Base-by-base conservation (phyloP, 64 coral and sea anemone genomes). In the Cladopsammia gracilis region DNA sequence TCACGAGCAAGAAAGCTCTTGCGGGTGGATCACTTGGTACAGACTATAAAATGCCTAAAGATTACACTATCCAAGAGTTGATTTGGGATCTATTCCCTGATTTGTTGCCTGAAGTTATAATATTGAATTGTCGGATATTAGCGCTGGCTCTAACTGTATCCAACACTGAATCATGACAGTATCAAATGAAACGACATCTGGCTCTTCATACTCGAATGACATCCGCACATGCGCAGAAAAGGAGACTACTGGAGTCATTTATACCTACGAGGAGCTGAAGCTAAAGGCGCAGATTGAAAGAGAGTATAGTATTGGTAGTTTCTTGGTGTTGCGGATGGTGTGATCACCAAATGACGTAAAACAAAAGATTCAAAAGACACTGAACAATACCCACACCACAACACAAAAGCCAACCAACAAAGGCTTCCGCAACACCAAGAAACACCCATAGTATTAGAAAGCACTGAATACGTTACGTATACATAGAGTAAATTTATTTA, bases 231-330 rank as follows among this genome's bases (percentile, higher is more conserved):
- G 24, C 57, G 53, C 77, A 61, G 25, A 61, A 62, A 62, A 60
- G 57, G 16, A 24, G 54, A 43, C 54, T 14, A 58, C 77, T 62
- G 77, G 57, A 62, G 34, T 80, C 24, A 9, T 62, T 14, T 80
- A 80, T 61, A 60, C 24, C 16, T 25, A 44, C 14, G 77, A 19
- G 1, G 77, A 80, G 54, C 77, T 80, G 1, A 45, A 19, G 24
- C 14, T 80, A 18, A 80, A 62, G 77, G 25, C 24, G 13, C 25
- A 80, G 54, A 62, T 80, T 60, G 77, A 80, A 23, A 80, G 56
- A 61, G 25, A 80, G 10, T 61, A 75, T 75, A 75, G 14, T 6
- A 45, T 49, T 75, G n/a, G n/a, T n/a, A n/a, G n/a, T n/a, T n/a
- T n/a, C n/a, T n/a, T n/a, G n/a, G n/a, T n/a, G n/a, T n/a, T n/a